Conservation (phyloP, 2,113 vertebrate species). For the Sphaerodactylus townsendi region DNA sequence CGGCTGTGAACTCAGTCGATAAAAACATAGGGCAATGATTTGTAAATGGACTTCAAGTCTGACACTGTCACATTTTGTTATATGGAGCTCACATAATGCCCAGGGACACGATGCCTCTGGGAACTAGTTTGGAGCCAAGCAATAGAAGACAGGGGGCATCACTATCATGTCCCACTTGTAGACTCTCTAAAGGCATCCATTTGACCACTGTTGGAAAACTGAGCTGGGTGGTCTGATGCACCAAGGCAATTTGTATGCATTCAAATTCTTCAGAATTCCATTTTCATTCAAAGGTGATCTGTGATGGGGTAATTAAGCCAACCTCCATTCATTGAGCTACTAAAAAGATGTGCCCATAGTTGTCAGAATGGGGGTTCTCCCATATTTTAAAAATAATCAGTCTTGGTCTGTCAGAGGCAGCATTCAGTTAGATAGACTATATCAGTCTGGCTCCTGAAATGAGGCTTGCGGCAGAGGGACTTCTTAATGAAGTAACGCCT, state of each 20-base stretch:
- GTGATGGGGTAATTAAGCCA: neutral
- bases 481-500: neutral
- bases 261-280: neutral
- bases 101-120: neutral
- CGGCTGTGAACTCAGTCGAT: neutral
- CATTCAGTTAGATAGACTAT: neutral
- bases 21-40: neutral
- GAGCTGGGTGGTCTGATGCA: too few relatives aligned
- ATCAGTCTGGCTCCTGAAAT: neutral
- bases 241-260: too few relatives aligned
- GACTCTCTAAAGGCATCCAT: neutral
- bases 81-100: neutral
- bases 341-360: neutral
- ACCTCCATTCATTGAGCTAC: neutral
- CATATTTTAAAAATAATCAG: neutral
- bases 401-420: neutral
- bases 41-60: neutral
- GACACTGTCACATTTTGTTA: too few relatives aligned
- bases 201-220: too few relatives aligned
- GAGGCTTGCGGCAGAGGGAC: too few relatives aligned
- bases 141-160: too few relatives aligned
- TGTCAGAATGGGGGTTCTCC: neutral
- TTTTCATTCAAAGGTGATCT: neutral
- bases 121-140: neutral
- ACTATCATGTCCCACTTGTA: neutral